Percentiles rank a stretch among this genome's conserved stretches.
Evolutionary conservation across 2,113 vertebrate species (phyloP).

Genomic region (Aleadryas rufinucha): DNA sequence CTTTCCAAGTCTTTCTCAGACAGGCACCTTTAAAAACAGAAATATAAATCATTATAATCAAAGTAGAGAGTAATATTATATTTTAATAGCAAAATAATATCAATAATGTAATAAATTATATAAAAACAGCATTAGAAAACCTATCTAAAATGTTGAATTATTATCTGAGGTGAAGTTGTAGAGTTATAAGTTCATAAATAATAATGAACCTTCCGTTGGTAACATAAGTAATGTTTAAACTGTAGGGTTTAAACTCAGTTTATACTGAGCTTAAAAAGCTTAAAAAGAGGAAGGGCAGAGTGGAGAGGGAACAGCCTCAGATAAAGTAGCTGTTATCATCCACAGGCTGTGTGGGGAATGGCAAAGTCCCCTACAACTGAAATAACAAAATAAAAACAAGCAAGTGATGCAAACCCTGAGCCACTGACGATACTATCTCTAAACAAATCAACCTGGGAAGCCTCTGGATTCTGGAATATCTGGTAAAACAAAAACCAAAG

Average conservation of each 20-base stretch:
- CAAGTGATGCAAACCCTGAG: background rate
- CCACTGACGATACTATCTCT: background rate
- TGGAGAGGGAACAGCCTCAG: background rate
- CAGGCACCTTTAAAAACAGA: conserved; percentile 19
- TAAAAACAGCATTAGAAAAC: conserved; percentile 4
- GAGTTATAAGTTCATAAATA: conserved; percentile 47
- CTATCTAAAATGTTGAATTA: conserved; percentile 25
- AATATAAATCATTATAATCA: conserved; percentile 57
- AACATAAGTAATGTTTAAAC: conserved; percentile 11
- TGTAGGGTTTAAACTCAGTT: background rate
- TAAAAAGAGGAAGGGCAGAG: background rate
- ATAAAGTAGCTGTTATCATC: background rate
- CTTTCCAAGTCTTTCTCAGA: background rate
- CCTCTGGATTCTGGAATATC: background rate
- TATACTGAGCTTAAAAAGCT: background rate
- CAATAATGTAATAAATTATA: conserved; percentile 11
- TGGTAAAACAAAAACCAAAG: background rate
- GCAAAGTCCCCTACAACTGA: background rate
- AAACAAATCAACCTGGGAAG: background rate
- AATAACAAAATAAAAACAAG: background rate
- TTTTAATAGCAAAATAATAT: conserved; percentile 57
- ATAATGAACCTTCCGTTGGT: conserved; percentile 31
- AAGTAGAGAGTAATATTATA: conserved; percentile 27
- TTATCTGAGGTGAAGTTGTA: conserved; percentile 26
- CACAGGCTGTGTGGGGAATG: background rate